These are phyloP conservation scores for Yponomeuta malinellus DNA, from an alignment of 2,888 invertebrate species.

Conservation along the genomic window DNA sequence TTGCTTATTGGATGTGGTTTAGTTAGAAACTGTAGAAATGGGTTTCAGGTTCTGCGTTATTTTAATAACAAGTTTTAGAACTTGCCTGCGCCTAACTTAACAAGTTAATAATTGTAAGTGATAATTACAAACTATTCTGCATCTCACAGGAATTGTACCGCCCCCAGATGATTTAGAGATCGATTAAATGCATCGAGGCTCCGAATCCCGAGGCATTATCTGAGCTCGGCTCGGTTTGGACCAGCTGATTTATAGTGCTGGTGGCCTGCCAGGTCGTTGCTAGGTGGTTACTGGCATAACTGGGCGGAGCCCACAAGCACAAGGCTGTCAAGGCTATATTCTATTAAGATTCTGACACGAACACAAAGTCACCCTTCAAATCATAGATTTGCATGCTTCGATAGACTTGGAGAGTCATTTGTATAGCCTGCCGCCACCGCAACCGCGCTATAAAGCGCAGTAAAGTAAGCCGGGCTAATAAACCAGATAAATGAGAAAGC, in stretches of 20 bases:
- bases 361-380: too few relatives aligned
- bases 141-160: neutral
- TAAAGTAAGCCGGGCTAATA: neutral
- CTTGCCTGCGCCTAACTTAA: too few relatives aligned
- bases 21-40: too few relatives aligned
- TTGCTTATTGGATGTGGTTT: too few relatives aligned
- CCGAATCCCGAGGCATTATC: conserved; percentile 54
- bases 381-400: too few relatives aligned
- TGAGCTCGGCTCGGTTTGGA: conserved; percentile 33
- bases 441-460: neutral
- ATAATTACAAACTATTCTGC: neutral
- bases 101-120: neutral
- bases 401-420: too few relatives aligned
- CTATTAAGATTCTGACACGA: too few relatives aligned
- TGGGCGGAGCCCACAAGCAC: neutral
- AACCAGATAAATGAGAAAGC: neutral
- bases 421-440: too few relatives aligned
- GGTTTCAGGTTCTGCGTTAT: too few relatives aligned
- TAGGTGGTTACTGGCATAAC: neutral
- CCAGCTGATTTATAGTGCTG: conserved; percentile 44
- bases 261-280: neutral
- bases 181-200: conserved; percentile 34
- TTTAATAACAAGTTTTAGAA: too few relatives aligned
- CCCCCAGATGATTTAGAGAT: neutral
- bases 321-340: neutral